Evolutionary conservation across 2,113 vertebrate species (phyloP), one percentile per base, ranked within the genome.

Genomic region (Apodemus speciosus): DNA sequence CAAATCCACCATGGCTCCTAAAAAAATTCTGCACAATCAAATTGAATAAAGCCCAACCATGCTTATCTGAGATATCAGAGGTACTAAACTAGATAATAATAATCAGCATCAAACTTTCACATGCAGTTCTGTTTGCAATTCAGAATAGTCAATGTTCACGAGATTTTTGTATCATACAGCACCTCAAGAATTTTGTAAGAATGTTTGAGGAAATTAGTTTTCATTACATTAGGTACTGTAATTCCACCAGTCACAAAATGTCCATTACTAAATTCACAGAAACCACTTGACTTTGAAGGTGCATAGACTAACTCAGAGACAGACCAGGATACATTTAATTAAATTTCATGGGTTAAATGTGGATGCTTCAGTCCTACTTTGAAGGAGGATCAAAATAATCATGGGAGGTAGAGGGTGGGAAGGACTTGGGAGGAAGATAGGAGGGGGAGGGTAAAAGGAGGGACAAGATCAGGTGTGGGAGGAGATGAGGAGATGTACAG

Each of bases 141-240:
- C 32, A 49, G 77, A 94, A 92, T 14, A 79, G 4, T 6, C 38
- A 23, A 5, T 77, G 53, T 87, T 27, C 72, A 25, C 9, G 62
- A 60, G 49, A 46, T 73, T 4, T 27, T 15, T 25, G n/a, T 66
- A 38, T 71, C 32, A 87, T 62, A 85, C 27, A 75, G 46, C 69
- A n/a, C 53, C 64, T 68, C 64, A 27, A 92, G 72, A 90, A 90
- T n/a, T 71, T 9, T n/a, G 51, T 69, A 85, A 91, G 75, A 91
- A 92, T 92, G 51, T 91, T 79, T 75, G 25, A 90, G 72, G 62
- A 93, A 94, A 93, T 83, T 91, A 81, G 35, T 94, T 85, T 85
- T 79, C 38, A 91, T 85, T 69, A 73, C 51, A 69, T 49, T 40
- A 91, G 14, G 3, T 68, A 46, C 27, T 51, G 6, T 51, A 88